Conservation (phyloP, 2,888 invertebrate species). For the Platerodrilus igneus region DNA sequence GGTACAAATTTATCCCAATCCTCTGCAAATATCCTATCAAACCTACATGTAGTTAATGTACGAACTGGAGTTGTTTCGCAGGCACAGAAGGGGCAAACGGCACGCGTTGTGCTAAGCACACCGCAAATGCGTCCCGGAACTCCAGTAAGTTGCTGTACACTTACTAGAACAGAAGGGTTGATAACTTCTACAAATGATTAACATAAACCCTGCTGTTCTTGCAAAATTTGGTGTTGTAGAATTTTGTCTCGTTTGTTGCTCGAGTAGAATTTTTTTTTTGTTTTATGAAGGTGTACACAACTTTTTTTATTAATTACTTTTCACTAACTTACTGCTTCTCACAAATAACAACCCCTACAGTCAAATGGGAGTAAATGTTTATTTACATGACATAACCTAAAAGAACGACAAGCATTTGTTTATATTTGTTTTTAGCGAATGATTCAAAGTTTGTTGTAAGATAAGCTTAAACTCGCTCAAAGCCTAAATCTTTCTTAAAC, state of each 20-base stretch:
- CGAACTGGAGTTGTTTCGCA: slow-evolving; percentile 68
- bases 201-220: slow-evolving; percentile 26
- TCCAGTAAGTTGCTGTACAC: slow-evolving; percentile 60
- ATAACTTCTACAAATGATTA: not conserved
- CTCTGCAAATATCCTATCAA: slow-evolving; percentile 49
- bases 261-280: slow-evolving; percentile 27
- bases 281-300: slow-evolving; percentile 32
- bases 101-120: slow-evolving; percentile 77
- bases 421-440: too few species aligned
- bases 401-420: too few species aligned
- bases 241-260: slow-evolving; percentile 22
- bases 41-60: slow-evolving; percentile 83
- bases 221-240: slow-evolving; percentile 20
- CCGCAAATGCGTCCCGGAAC: slow-evolving; percentile 79
- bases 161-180: too few species aligned
- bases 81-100: slow-evolving; percentile 71
- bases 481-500: too few species aligned
- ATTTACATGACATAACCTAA: too few species aligned
- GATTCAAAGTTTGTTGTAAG: too few species aligned
- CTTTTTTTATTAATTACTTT: too few species aligned
- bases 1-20: slow-evolving; percentile 45
- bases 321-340: too few species aligned
- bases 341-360: too few species aligned
- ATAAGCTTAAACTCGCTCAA: too few species aligned
- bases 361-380: too few species aligned